Evolutionary conservation across 2,113 vertebrate species (phyloP), one percentile per base, ranked within the genome.

Genomic region (Bostrychus sinensis): DNA sequence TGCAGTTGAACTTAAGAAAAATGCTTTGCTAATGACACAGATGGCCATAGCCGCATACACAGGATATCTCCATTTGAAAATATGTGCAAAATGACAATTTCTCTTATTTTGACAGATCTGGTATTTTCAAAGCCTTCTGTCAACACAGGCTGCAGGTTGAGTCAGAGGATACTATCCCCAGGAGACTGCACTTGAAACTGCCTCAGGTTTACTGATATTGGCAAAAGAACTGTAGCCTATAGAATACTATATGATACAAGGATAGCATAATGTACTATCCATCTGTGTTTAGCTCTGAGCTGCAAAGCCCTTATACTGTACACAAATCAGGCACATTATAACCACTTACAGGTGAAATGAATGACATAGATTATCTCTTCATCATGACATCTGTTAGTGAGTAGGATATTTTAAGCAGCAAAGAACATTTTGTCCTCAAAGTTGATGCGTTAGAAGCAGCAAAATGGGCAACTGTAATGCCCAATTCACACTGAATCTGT

Each of bases 151-250:
- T 51, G 23, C 23, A 51, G 25, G 48, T 25, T 28, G 48, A 51
- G 48, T 13, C 48, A n/a, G 48, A 14, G 25, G 48, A 51, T 25
- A 32, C 30, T 32, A 51, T 28, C 25, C 48, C 16, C 48, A 7
- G 48, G 48, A 28, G 48, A 51, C 25, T 51, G 48, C 25, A 51
- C 48, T 51, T 51, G 48, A 51, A 51, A 51, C 48, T 51, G 48
- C 48, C 48, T 51, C 16, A n/a, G 48, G 48, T 51, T 51, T 51
- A 30, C 48, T 30, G 48, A 51, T 51, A 30, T 5, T 23, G 46
- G 48, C 48, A 51, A 17, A 22, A 28, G 25, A 51, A 51, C 25
- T 51, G 25, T 28, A 51, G 26, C 25, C 25, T 51, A 51, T 10
- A 51, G 25, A 14, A 14, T 30, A 14, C 6, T 17, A 51, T 17